Evolutionary conservation across 2,888 invertebrate species (phyloP).

Genomic region (Parasteatoda lunata): DNA sequence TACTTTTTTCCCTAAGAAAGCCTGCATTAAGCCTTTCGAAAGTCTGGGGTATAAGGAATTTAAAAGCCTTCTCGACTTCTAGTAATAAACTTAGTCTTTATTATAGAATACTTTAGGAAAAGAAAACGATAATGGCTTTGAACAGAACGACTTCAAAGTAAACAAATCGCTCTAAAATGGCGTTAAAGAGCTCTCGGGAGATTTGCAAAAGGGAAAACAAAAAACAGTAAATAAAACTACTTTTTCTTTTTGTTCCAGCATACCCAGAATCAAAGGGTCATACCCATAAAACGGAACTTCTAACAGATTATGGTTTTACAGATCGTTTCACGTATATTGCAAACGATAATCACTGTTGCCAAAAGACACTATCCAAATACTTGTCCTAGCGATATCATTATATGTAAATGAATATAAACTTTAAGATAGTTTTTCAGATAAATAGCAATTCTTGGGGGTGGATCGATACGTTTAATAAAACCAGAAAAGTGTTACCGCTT

Average conservation of each 20-base stretch:
- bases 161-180: conserved; percentile 29
- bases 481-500: too few species aligned
- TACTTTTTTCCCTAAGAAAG: background rate
- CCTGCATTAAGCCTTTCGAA: conserved; percentile 6
- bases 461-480: too few species aligned
- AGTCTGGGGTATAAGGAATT: conserved; percentile 11
- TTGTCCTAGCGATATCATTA: too few species aligned
- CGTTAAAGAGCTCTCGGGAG: conserved; percentile 27
- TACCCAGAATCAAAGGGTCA: background rate
- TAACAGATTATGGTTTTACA: conserved; percentile 1
- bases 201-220: background rate
- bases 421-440: too few species aligned
- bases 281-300: background rate
- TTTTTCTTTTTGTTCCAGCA: background rate
- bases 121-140: conserved; percentile 17
- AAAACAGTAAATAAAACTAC: background rate
- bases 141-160: conserved; percentile 16
- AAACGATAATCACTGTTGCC: conserved; percentile 6
- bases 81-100: conserved; percentile 27
- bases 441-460: too few species aligned
- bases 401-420: too few species aligned
- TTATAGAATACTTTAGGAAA: background rate
- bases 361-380: background rate
- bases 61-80: conserved; percentile 14
- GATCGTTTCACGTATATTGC: background rate